These are phyloP conservation scores for Linhomoeus sp. DNA, from an alignment of 2,888 invertebrate genomes.

Conservation along the genomic window DNA sequence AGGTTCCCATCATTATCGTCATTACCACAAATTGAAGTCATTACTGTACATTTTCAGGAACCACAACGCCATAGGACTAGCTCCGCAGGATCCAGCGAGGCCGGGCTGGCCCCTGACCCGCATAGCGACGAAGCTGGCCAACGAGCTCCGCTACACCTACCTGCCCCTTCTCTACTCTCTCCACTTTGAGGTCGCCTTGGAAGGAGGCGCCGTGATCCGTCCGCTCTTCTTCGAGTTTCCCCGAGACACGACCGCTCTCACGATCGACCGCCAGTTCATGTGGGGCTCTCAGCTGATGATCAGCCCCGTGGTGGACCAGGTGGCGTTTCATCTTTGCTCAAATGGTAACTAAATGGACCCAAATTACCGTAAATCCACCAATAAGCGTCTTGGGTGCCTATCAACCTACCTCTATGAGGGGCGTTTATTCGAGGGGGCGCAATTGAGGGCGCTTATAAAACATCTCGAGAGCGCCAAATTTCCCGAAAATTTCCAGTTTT, in stretches of 20 bases:
- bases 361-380: no score
- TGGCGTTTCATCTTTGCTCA: no score
- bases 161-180: neutral
- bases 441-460: no score
- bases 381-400: no score
- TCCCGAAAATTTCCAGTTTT: no score
- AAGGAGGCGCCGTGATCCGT: constrained; percentile 18
- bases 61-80: constrained; percentile 16
- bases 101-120: constrained; percentile 12
- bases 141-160: neutral
- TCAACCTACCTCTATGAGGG: no score
- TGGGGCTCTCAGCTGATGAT: constrained; percentile 6
- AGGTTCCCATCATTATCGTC: no score
- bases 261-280: constrained; percentile 4
- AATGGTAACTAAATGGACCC: no score
- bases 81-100: constrained; percentile 19
- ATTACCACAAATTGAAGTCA: no score
- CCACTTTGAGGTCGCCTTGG: neutral
- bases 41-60: no score
- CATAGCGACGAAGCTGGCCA: constrained; percentile 1
- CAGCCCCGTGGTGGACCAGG: neutral
- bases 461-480: no score
- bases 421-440: no score
- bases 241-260: neutral
- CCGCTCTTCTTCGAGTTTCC: constrained; percentile 44